Conservation (phyloP, 35 echinoderm and acorn worm species). For the Eucidaris tribuloides region DNA sequence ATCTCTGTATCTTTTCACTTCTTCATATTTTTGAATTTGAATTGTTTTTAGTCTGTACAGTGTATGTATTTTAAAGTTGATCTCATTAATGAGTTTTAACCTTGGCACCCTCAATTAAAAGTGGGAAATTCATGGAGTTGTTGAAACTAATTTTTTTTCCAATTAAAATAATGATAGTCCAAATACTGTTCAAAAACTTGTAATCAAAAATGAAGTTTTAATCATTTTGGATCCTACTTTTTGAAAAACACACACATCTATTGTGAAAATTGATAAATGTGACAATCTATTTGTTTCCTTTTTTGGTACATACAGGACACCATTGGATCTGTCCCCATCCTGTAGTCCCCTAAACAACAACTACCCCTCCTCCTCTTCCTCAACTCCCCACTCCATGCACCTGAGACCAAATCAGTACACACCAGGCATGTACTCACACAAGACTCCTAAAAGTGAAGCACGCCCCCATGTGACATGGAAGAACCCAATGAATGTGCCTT, state of each 20-base stretch:
- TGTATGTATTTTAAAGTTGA: no score
- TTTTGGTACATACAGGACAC: not conserved
- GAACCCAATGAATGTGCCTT: constrained; percentile 38
- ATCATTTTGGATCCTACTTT: not conserved
- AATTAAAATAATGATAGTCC: no score
- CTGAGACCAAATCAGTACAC: not conserved
- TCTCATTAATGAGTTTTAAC: no score
- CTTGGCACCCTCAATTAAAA: no score
- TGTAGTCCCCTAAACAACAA: not conserved
- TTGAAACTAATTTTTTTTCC: no score
- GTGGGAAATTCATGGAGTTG: no score
- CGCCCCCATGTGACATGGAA: not conserved
- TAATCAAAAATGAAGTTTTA: not conserved
- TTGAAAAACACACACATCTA: not conserved
- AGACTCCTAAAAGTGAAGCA: constrained; percentile 2
- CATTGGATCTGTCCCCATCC: not conserved
- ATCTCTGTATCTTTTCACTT: no score
- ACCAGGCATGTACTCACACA: not conserved
- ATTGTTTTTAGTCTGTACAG: no score
- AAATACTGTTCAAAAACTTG: no score
- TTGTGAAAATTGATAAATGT: not conserved
- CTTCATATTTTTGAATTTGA: no score
- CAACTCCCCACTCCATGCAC: not conserved
- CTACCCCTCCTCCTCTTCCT: not conserved
- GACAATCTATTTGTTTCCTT: not conserved